Evolutionary conservation across 2,797 vertebrate species (phyloP), one percentile per base, ranked within the genome.

Genomic region (Uromys caudimaculatus): DNA sequence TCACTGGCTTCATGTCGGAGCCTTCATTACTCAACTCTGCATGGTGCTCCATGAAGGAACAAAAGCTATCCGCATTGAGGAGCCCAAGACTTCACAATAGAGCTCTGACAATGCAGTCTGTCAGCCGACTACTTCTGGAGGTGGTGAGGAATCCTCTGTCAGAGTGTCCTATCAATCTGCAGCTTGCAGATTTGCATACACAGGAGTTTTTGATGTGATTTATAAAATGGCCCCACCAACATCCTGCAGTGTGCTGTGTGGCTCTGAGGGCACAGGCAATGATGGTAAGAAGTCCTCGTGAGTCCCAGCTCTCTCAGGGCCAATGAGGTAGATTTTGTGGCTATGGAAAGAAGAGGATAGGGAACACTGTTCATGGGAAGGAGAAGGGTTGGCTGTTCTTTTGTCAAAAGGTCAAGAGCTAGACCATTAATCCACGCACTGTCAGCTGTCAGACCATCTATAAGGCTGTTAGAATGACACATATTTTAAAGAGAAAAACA

Each of bases 141-240:
- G 52, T 0, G 82, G 41, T 56, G 83, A 90, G 41, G 73, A 24
- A 83, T 83, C 78, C 90, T 95, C 83, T 92, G 50, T 64, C 19
- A 88, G 96, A 96, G 1, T 24, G 47, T 69, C 88, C 19, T 97
- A 67, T 89, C 95, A 54, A 52, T 89, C 29, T 16, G 27, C 19
- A 69, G 83, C 16, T 10, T 71, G 21, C 16, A 76, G 24, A 94
- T 96, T 95, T 97, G 21, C 86, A 54, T 71, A 69, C 89, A 17
- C 19, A 73, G 19, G 60, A 1, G 11, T 14, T 24, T 90, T 98
- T 92, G 77, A 93, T 71, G 78, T 17, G 90, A 50, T 64, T 0
- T 91, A 95, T 16, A 41, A 69, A 95, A 32, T 83, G 67, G 38
- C 12, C 96, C 17, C 85, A 52, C 14, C 44, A 89, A 60, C 58